These are phyloP conservation scores for Formicarius rufipectus DNA, from an alignment of 2,113 vertebrate species.

Conservation along the genomic window DNA sequence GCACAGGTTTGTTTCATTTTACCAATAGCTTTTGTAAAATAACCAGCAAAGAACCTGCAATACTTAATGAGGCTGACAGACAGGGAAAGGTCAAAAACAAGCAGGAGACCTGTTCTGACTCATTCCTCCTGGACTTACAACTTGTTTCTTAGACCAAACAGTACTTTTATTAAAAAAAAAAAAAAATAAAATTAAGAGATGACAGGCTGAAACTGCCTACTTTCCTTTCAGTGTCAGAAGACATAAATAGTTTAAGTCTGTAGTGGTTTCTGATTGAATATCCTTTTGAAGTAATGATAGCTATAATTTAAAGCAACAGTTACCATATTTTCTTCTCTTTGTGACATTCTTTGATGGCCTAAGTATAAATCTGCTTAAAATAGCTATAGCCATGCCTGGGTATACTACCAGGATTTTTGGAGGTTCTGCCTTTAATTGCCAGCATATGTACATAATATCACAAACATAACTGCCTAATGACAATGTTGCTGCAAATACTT, in stretches of 20 bases:
- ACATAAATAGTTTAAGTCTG: constrained; percentile 76
- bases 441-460: constrained; percentile 79
- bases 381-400: constrained; percentile 66
- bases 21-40: constrained; percentile 19
- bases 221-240: constrained; percentile 77
- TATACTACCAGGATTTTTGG: constrained; percentile 62
- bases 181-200: constrained; percentile 35
- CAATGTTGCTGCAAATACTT: constrained; percentile 61
- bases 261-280: constrained; percentile 79
- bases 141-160: constrained; percentile 48
- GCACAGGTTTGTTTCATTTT: neutral
- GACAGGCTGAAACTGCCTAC: constrained; percentile 69
- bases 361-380: constrained; percentile 82
- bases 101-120: constrained; percentile 31
- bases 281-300: constrained; percentile 85
- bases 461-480: constrained; percentile 60
- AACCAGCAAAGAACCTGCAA: neutral
- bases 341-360: constrained; percentile 76
- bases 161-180: neutral
- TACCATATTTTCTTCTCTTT: constrained; percentile 81
- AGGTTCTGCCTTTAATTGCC: constrained; percentile 77
- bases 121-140: constrained; percentile 34
- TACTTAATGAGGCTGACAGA: constrained; percentile 31
- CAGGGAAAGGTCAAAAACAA: constrained; percentile 1
- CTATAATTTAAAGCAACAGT: constrained; percentile 86